phyloP scores from a whole-genome alignment of 2,888 invertebrate species.

The Cerastoderma edule region DNA sequence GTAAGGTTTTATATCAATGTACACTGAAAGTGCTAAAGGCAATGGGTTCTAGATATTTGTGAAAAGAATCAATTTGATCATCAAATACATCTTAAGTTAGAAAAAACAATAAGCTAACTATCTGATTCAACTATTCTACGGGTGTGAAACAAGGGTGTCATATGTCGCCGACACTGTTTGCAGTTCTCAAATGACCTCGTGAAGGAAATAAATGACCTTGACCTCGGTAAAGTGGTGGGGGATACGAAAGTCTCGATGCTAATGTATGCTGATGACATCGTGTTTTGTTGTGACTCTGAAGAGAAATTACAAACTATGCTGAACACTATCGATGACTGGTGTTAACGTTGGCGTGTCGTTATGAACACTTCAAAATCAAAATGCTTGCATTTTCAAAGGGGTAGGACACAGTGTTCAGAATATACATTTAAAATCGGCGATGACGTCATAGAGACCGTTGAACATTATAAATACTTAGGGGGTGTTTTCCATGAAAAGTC shows the following conservation, averaged over 20 bases:
- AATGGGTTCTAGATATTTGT: too few relatives aligned
- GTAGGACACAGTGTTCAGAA: background rate
- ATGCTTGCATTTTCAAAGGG: conserved; percentile 32
- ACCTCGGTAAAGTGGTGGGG: conserved; percentile 21
- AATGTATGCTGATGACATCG: conserved; percentile 43
- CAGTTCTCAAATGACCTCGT: conserved; percentile 35
- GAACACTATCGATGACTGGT: conserved; percentile 31
- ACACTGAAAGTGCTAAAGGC: too few relatives aligned
- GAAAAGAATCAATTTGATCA: too few relatives aligned
- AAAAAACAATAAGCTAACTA: conserved; percentile 31
- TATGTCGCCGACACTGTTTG: conserved; percentile 40
- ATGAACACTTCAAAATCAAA: conserved; percentile 35
- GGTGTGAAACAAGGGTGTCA: conserved; percentile 37
- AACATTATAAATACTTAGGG: conserved; percentile 46
- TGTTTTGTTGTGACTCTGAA: conserved; percentile 23
- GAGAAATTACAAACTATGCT: conserved; percentile 37
- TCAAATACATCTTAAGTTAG: conserved; percentile 15
- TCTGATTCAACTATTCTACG: too few relatives aligned
- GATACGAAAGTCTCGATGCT: conserved; percentile 26
- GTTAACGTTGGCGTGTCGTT: conserved; percentile 32
- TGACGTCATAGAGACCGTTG: conserved; percentile 28
- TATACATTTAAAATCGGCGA: conserved; percentile 42
- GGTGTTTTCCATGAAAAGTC: conserved; percentile 37
- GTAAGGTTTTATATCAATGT: too few relatives aligned
- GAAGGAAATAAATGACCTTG: conserved; percentile 30